These are phyloP conservation scores for Stenurella melanura DNA, from an alignment of 2,888 invertebrate genomes.

Conservation along the genomic window DNA sequence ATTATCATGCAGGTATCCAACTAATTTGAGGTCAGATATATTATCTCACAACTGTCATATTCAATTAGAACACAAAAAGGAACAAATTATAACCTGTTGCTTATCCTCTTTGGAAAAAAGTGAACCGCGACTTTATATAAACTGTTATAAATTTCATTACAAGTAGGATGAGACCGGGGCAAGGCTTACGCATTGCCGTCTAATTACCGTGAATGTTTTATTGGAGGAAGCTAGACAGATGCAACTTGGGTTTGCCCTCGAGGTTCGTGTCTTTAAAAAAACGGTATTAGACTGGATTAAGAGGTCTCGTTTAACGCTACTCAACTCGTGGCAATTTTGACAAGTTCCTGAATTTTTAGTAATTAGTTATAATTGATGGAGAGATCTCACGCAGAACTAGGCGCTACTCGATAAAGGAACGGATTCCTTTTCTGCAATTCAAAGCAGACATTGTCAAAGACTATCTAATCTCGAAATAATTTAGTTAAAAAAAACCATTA, in stretches of 20 bases:
- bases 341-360: conserved; percentile 13
- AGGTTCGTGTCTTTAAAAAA: conserved; percentile 5
- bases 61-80: conserved; percentile 57
- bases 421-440: neutral
- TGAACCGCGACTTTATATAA: conserved; percentile 15
- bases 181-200: conserved; percentile 16
- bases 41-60: conserved; percentile 59
- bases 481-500: too few relatives aligned
- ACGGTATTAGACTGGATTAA: conserved; percentile 25
- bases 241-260: conserved; percentile 18
- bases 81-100: conserved; percentile 57
- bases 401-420: neutral
- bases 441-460: too few relatives aligned
- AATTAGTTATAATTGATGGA: conserved; percentile 13
- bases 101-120: conserved; percentile 49
- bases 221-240: conserved; percentile 29
- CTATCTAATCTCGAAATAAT: too few relatives aligned
- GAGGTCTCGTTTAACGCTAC: conserved; percentile 20
- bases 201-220: conserved; percentile 29
- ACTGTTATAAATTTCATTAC: conserved; percentile 22
- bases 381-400: conserved; percentile 5
- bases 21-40: conserved; percentile 56
- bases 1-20: conserved; percentile 16
- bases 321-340: conserved; percentile 23
- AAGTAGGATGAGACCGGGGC: conserved; percentile 10